Evolutionary conservation across 2,888 invertebrate species (phyloP), one percentile per base, ranked within the genome.

Genomic region (Melanargia galathea): DNA sequence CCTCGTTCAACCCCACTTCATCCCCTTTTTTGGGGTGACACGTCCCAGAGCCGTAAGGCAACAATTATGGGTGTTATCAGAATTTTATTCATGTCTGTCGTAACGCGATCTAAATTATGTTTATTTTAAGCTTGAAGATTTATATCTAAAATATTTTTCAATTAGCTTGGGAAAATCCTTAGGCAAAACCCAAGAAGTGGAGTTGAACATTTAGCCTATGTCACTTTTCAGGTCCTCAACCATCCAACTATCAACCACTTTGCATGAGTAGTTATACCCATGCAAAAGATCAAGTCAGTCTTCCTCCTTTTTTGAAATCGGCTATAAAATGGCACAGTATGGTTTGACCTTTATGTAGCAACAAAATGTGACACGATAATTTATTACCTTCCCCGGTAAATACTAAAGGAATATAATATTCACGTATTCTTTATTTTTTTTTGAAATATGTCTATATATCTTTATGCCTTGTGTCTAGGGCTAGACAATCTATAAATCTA

Each of bases 401-500:
- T 46, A 22, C 10, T 45, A 11, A 24, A 46, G 7, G 24, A 0
- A 45, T 38, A n/a, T 38, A 13, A n/a, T n/a, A n/a, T n/a, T n/a
- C n/a, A n/a, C n/a, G n/a, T n/a, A n/a, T n/a, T n/a, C n/a, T 18
- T 5, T 0, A 2, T 43, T 43, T 16, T 16, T 49, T 49, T 26
- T 26, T n/a, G 26, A 26, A 16, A 24, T 24, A 48, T 48, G 13
- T 24, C 22, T 10, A 3, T 5, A 24, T 16, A 30, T 18, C 3
- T 51, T 33, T 30, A 51, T 51, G 16, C 33, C 51, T 30, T 1
- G 11, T 30, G 10, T 16, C 51, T 51, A 51, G 51, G n/a, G 3
- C 30, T 5, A 51, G 51, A 30, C 10, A 10, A 30, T 10, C 51
- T 51, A 30, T 51, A 51, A 51, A 30, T 30, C 51, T 51, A 51